These are phyloP conservation scores for Brenthis ino DNA, from an alignment of 2,888 invertebrate species.

Conservation along the genomic window DNA sequence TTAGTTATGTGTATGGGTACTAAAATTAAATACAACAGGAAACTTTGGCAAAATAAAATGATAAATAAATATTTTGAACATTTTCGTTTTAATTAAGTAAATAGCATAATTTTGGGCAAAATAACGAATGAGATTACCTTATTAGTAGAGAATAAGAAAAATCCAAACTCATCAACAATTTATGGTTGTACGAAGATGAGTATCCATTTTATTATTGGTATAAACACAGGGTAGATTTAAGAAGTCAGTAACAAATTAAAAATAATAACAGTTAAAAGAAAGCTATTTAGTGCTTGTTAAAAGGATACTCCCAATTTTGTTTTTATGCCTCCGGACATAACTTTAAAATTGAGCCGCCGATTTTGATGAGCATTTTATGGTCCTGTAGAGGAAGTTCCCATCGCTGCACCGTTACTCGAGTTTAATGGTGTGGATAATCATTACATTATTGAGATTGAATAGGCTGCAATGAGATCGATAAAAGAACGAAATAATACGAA, in stretches of 20 bases:
- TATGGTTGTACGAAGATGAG: too few relatives aligned
- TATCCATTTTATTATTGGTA: too few relatives aligned
- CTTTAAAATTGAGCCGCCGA: slow-evolving; percentile 43
- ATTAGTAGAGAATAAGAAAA: too few relatives aligned
- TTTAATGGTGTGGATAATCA: slow-evolving; percentile 30
- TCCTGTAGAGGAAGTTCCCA: slow-evolving; percentile 39
- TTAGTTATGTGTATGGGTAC: neutral
- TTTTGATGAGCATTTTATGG: slow-evolving; percentile 43
- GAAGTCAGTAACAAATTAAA: neutral
- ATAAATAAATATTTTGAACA: too few relatives aligned
- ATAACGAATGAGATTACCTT: too few relatives aligned
- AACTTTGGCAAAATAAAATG: too few relatives aligned
- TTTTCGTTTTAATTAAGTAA: too few relatives aligned
- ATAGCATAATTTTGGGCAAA: too few relatives aligned
- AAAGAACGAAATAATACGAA: neutral
- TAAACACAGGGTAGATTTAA: neutral
- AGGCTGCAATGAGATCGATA: slow-evolving; percentile 1
- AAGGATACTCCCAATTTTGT: slow-evolving; percentile 42
- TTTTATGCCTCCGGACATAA: slow-evolving; percentile 45
- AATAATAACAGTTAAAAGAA: slow-evolving; percentile 14
- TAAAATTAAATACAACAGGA: too few relatives aligned
- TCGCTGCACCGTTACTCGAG: slow-evolving; percentile 18
- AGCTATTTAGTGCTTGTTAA: slow-evolving; percentile 34
- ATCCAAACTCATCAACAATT: too few relatives aligned
- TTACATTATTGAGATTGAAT: slow-evolving; percentile 20